phyloP scores from a whole-genome alignment of 2,797 vertebrate genomes.

The Manis crassicaudata region DNA sequence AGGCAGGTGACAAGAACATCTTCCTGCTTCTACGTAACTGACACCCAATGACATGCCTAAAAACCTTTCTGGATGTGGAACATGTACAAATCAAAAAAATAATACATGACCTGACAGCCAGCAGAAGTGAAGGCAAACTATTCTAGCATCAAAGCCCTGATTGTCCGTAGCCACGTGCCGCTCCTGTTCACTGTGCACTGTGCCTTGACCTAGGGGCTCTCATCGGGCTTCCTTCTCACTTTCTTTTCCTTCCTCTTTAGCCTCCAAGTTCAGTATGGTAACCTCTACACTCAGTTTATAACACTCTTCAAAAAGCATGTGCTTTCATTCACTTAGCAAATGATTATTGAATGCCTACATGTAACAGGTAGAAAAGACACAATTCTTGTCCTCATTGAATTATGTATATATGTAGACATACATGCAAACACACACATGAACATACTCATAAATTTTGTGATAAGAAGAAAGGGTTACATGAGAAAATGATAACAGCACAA shows the following conservation, averaged over 20 bases:
- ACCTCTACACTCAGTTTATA: not conserved
- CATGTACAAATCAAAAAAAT: not conserved
- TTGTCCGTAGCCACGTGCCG: not conserved
- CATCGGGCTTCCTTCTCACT: not conserved
- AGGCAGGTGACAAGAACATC: not conserved
- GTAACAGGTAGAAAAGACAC: not conserved
- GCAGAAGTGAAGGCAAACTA: not conserved
- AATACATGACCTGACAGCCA: not conserved
- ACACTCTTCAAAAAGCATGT: not conserved
- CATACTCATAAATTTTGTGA: not conserved
- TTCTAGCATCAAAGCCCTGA: not conserved
- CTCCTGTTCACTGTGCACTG: too few species aligned
- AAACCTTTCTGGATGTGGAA: not conserved
- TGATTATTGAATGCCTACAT: not conserved
- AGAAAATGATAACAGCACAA: not conserved
- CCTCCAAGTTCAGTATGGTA: not conserved
- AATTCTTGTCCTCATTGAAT: not conserved
- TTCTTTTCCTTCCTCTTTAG: not conserved
- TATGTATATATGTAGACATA: not conserved
- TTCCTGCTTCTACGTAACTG: not conserved
- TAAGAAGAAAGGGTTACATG: not conserved
- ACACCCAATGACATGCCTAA: not conserved
- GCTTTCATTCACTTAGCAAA: not conserved
- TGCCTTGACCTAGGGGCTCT: not conserved
- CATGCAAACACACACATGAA: not conserved